Evolutionary conservation across 2,888 invertebrate genomes (phyloP), one percentile per base, ranked within the genome.

Genomic region (Corbicula japonica): DNA sequence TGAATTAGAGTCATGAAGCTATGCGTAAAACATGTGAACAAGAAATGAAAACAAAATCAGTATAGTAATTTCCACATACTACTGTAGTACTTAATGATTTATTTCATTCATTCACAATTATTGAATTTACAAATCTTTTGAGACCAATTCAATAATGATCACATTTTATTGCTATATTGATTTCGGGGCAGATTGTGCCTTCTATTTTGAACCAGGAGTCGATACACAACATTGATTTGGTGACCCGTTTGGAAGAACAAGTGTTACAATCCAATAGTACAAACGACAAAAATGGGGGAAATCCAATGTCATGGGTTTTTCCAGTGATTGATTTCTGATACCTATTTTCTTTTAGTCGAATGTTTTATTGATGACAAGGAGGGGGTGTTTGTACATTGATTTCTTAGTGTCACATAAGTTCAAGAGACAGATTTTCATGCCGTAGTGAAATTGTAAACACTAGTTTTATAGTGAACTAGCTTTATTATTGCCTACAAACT

Each of bases 91-190:
- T n/a, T n/a, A n/a, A 32, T 50, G 41, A 38, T 41, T 38, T 54
- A 66, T 54, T 52, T 54, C 48, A 68, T 80, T 80, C 80, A 80
- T 80, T 80, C 75, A 80, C 72, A 80, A 76, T 80, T 80, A 80
- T 80, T 80, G 80, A 80, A 76, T 80, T 80, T 80, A 65, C 80
- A 81, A 81, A 77, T 81, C 76, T 77, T 76, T 52, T 44, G 76
- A 66, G 76, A 81, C 71, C 71, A 58, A 60, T 81, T 73, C 66
- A 70, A 81, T 62, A 54, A 52, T 38, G 71, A 62, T 71, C 38
- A 66, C 52, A 30, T 34, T 72, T 74, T 76, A 73, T 74, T 65
- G 69, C 50, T 18, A 21, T 80, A 80, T 80, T 80, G 80, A 80
- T 80, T 56, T 62, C 38, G 23, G 32, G 26, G 28, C 61, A 60